phyloP scores from a whole-genome alignment of 64 coral and sea anemone genomes.

The Montipora foliosa region DNA sequence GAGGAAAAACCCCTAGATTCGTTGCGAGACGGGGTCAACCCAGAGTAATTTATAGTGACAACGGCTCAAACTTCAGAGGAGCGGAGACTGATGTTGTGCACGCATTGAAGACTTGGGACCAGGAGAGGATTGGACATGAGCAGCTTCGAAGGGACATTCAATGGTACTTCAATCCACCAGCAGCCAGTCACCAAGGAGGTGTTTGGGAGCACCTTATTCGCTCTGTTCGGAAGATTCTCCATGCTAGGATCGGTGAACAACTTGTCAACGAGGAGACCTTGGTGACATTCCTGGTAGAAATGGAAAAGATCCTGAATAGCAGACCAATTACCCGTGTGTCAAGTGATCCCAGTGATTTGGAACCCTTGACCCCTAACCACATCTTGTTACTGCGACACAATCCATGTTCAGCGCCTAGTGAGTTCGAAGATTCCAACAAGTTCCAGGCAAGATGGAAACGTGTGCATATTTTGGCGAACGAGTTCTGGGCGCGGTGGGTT shows the following conservation, averaged over 20 bases:
- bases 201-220: slow-evolving; percentile 51
- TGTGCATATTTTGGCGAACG: slow-evolving; percentile 52
- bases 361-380: slow-evolving; percentile 47
- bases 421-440: slow-evolving; percentile 17
- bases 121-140: slow-evolving; percentile 21
- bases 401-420: not conserved
- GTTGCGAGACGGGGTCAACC: slow-evolving; percentile 55
- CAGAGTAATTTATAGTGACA: no score
- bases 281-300: no score
- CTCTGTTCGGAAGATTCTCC: slow-evolving; percentile 46
- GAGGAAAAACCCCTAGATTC: slow-evolving; percentile 14
- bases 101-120: slow-evolving; percentile 38
- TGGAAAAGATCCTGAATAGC: slow-evolving; percentile 33
- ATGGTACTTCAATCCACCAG: slow-evolving; percentile 27
- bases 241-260: not conserved
- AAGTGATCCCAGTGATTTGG: slow-evolving; percentile 33
- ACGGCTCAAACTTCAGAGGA: slow-evolving; percentile 17
- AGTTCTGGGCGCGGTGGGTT: slow-evolving; percentile 61
- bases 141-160: no score
- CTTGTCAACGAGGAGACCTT: no score
- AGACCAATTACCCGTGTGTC: slow-evolving; percentile 55
- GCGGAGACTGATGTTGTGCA: slow-evolving; percentile 31
- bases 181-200: not conserved
- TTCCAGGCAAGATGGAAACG: slow-evolving; percentile 66
- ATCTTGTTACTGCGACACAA: slow-evolving; percentile 35